Base-by-base conservation (phyloP, 23 tunicate genomes). In the Clavelina lepadiformis region DNA sequence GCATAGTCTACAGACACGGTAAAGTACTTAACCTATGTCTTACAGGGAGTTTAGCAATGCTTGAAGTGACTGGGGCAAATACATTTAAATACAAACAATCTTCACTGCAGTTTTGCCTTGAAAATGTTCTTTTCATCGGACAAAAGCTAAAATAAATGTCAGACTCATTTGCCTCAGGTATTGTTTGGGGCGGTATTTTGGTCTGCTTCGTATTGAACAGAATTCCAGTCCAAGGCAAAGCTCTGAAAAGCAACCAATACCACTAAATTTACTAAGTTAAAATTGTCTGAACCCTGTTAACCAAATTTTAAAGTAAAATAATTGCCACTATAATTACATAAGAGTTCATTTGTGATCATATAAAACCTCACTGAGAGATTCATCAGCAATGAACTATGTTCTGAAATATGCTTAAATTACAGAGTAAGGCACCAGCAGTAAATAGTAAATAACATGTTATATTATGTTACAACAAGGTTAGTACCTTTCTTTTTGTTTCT, bases 41-140 rank as follows among this genome's bases (percentile, higher is more conserved):
- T 41, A 41, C 49, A 8, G 49, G 49, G 15, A 41, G 49, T 15
- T 41, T 41, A 11, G 11, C 15, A 8, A 41, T 41, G 49, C 15
- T 41, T 41, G 11, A 11, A 11, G 15, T 15, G 15, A 8, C 46
- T 18, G 83, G 83, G 28, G 60, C 71, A 68, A 68, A 78, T 44
- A 78, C 75, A 59, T 74, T 68, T 31, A 68, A 22, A 49, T 68
- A 53, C 41, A 78, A 31, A 45, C 83, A 78, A 78, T 78, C 83
- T 57, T 78, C 83, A 29, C 26, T 33, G 20, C 5, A 28, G 44
- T 21, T 11, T 3, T 57, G 30, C 26, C 35, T n/a, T 3, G 24
- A 44, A 75, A 37, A 50, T 19, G 27, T 35, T 56, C 7, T 68
- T 67, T 77, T 77, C 31, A 23, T 21, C 2, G 83, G 83, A 26